Percentiles rank a stretch among this genome's conserved stretches.
These are phyloP conservation scores for Lanius collurio DNA, from an alignment of 2,113 vertebrate genomes.

Conservation along the genomic window DNA sequence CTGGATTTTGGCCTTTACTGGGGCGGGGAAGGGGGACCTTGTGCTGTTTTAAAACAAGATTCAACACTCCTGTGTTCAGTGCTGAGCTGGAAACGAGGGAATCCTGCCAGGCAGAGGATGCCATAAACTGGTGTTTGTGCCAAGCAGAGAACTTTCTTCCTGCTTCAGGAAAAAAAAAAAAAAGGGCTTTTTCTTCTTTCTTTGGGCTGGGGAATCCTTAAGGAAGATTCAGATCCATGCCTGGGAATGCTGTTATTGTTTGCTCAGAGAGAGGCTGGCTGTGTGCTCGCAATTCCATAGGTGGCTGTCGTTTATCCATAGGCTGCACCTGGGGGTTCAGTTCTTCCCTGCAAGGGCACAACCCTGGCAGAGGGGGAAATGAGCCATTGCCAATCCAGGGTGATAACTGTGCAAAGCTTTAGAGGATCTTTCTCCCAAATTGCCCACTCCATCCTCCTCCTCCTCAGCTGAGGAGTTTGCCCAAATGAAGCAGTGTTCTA, in stretches of 20 bases:
- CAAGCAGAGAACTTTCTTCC: neutral
- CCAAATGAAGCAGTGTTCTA: constrained; percentile 61
- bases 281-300: constrained; percentile 60
- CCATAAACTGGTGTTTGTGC: neutral
- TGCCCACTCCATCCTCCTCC: constrained; percentile 49
- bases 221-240: neutral
- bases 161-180: neutral
- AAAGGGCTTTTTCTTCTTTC: neutral
- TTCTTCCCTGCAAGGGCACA: neutral
- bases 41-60: constrained; percentile 34
- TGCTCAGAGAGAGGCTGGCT: constrained; percentile 61
- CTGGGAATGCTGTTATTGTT: neutral
- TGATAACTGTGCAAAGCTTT: neutral
- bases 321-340: neutral
- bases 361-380: neutral
- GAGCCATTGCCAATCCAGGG: neutral
- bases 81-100: constrained; percentile 39
- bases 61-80: neutral
- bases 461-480: constrained; percentile 13
- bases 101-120: neutral
- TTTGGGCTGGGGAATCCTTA: neutral
- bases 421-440: constrained; percentile 11
- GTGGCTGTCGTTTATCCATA: constrained; percentile 31
- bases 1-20: neutral
- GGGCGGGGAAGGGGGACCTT: neutral